These are phyloP conservation scores for Rhadina sibilatrix DNA, from an alignment of 2,113 vertebrate species.

Conservation along the genomic window DNA sequence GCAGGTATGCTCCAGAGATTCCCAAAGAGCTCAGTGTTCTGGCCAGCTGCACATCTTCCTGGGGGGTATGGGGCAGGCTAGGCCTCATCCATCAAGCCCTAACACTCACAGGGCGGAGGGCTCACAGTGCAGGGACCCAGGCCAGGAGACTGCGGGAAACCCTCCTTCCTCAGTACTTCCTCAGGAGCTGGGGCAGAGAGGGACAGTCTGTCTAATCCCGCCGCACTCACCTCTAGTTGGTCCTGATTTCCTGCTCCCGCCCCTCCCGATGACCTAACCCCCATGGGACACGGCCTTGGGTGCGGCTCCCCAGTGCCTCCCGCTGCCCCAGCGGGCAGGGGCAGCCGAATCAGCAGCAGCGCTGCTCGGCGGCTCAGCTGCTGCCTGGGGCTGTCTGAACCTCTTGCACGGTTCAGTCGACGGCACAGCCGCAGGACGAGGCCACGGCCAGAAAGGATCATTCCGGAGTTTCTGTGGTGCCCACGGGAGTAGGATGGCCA, in stretches of 20 bases:
- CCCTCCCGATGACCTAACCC: neutral
- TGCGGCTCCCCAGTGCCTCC: neutral
- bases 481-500: neutral
- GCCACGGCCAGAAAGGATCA: neutral
- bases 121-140: neutral
- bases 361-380: neutral
- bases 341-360: neutral
- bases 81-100: neutral
- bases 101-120: fast-evolving
- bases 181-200: neutral
- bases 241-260: neutral
- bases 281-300: neutral
- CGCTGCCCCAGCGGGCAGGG: neutral
- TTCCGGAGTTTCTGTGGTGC: neutral
- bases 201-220: fast-evolving
- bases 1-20: fast-evolving
- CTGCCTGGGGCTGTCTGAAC: neutral
- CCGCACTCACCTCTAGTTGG: neutral
- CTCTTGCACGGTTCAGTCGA: neutral
- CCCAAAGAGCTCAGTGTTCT: neutral
- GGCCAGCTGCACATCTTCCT: neutral
- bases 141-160: neutral
- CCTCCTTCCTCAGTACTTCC: neutral
- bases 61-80: neutral
- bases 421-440: neutral